Evolutionary conservation across 53 echinoderm and acorn worm genomes (phyloP).

Genomic region (Echinarachnius parma): DNA sequence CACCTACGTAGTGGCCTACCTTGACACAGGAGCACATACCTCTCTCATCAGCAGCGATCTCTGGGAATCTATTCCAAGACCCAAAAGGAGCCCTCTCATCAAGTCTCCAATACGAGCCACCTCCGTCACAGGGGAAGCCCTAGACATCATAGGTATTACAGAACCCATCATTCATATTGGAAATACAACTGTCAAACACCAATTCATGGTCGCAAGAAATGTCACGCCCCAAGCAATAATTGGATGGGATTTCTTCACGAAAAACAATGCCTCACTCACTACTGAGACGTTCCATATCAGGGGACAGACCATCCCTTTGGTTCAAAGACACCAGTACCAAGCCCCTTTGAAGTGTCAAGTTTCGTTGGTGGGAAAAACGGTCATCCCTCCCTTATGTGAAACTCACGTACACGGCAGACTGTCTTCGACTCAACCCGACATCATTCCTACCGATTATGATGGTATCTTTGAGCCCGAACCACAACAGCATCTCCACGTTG

Average conservation of each 20-base stretch:
- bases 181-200: background rate
- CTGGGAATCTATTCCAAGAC: background rate
- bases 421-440: constrained; percentile 4
- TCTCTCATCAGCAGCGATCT: constrained; percentile 34
- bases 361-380: constrained; percentile 13
- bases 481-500: too few relatives aligned
- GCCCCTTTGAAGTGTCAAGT: constrained; percentile 38
- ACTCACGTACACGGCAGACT: constrained; percentile 23
- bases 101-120: background rate
- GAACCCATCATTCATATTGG: background rate
- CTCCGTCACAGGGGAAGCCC: constrained; percentile 1
- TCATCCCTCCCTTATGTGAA: constrained; percentile 21
- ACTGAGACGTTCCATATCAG: constrained; percentile 9
- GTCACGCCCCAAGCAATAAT: background rate
- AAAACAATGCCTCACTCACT: constrained; percentile 2
- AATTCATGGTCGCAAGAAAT: too few relatives aligned
- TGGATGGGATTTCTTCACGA: constrained; percentile 3
- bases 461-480: constrained; percentile 25
- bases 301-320: constrained; percentile 12
- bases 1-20: constrained; percentile 10
- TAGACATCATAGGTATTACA: background rate
- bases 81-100: background rate
- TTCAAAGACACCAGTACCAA: constrained; percentile 23
- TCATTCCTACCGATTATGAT: constrained; percentile 23
- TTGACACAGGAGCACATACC: constrained; percentile 29